Evolutionary conservation across 2,113 vertebrate genomes (phyloP), one percentile per base, ranked within the genome.

Genomic region (Oryzias javanicus): DNA sequence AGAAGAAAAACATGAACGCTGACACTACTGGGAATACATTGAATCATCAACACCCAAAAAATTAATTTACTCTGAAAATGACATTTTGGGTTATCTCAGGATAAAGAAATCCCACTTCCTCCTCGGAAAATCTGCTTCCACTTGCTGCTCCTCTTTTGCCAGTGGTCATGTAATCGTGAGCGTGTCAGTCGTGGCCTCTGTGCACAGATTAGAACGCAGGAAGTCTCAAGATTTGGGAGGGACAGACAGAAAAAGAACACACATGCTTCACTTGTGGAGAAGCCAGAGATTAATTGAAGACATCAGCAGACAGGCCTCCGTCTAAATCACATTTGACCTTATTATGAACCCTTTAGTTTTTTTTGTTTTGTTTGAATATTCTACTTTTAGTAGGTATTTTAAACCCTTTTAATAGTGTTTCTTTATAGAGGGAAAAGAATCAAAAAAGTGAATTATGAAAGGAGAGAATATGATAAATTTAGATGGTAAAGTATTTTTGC

Each of bases 51-150:
- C 3, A 12, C 10, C 35, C 35, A 12, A 35, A 35, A 12, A 12
- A 35, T 35, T 2, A 35, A 35, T 35, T 35, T 35, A 35, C 7
- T 12, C 35, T 35, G 17, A 68, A 7, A n/a, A 25, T 59, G 60
- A 40, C 40, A 48, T 51, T 59, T 62, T 18, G 17, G 35, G 40
- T 67, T 29, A 69, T 53, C 74, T 24, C 49, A 49, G 29, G 55
- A 70, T 64, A 52, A 66, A 60, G 59, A 78, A 67, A 41, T 42
- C 55, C 57, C 67, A 56, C 56, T 1, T 42, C 69, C 70, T 74
- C 65, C 40, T 46, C 52, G 65, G 71, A 76, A 83, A 83, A 75
- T 77, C 51, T 27, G 20, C 65, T 70, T 81, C 72, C 14, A 67
- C 62, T 58, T 42, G 27, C 18, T 1, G 17, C 59, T 65, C 44